These are phyloP conservation scores for Hyposmocoma kahamanoa DNA, from an alignment of 1,140 invertebrate genomes.

Conservation along the genomic window DNA sequence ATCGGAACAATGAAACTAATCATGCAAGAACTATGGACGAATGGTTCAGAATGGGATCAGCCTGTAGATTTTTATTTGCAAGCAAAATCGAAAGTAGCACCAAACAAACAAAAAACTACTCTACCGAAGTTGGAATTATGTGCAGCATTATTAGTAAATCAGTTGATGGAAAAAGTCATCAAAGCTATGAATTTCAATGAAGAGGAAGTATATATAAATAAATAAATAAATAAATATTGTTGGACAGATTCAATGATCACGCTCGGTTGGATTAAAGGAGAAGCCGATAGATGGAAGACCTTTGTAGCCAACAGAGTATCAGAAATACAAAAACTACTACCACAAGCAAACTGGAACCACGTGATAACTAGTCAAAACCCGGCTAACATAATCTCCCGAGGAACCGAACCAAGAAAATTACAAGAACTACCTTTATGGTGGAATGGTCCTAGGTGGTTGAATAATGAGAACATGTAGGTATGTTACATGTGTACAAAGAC, in stretches of 20 bases:
- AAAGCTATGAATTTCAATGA: slow-evolving; percentile 11
- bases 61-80: too few species aligned
- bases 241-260: too few species aligned
- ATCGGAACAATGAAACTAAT: slow-evolving; percentile 48
- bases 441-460: neutral
- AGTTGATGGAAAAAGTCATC: slow-evolving; percentile 28
- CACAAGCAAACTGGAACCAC: neutral
- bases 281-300: too few species aligned
- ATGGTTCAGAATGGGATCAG: too few species aligned
- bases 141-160: slow-evolving; percentile 46
- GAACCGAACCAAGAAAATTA: neutral
- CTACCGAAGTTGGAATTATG: slow-evolving; percentile 67
- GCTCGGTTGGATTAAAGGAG: too few species aligned
- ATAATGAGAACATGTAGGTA: too few species aligned
- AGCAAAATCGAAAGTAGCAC: slow-evolving; percentile 60
- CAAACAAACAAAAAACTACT: slow-evolving; percentile 42
- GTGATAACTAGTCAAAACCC: neutral
- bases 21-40: slow-evolving; percentile 46
- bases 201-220: too few species aligned
- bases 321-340: neutral
- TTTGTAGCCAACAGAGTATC: slow-evolving; percentile 5
- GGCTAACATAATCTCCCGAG: neutral
- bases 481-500: too few species aligned
- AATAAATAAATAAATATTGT: too few species aligned
- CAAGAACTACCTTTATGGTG: neutral